Percentiles rank a stretch among this genome's conserved stretches.
Evolutionary conservation across 2,113 vertebrate genomes (phyloP).

Genomic region (Zonotrichia leucophrys): DNA sequence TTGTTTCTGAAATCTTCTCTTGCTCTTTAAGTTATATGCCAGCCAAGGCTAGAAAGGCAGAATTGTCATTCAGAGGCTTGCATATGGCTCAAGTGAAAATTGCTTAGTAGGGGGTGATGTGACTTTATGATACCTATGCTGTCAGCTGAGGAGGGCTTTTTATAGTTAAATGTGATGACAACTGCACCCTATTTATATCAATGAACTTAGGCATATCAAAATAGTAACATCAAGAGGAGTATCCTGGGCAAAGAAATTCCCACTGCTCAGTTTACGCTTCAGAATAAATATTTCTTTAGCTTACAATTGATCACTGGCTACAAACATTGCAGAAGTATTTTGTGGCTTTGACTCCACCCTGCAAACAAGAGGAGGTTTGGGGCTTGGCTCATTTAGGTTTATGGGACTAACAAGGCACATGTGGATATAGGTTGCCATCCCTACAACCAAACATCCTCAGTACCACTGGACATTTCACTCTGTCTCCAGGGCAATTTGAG

Average conservation of each 20-base stretch:
- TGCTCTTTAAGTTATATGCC: neutral
- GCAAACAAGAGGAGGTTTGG: neutral
- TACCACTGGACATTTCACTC: neutral
- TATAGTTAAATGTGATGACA: slow-evolving; percentile 59
- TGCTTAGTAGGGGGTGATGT: neutral
- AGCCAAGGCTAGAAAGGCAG: neutral
- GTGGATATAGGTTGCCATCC: neutral
- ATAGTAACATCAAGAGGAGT: slow-evolving; percentile 62
- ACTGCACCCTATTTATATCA: slow-evolving; percentile 76
- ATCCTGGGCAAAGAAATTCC: slow-evolving; percentile 31
- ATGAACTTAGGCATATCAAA: slow-evolving; percentile 60
- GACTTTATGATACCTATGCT: slow-evolving; percentile 40
- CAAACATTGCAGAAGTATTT: neutral
- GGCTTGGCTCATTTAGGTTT: neutral
- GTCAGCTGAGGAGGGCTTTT: slow-evolving; percentile 47
- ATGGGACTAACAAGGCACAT: neutral
- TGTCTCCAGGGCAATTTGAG: neutral
- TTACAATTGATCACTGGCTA: neutral
- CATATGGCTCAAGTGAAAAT: neutral
- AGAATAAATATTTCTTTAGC: slow-evolving; percentile 70
- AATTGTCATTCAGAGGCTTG: neutral
- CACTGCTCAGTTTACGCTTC: slow-evolving; percentile 28
- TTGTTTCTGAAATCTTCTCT: neutral
- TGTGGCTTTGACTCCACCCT: neutral
- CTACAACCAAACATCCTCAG: neutral